A percentile compares a stretch with the other conserved stretches of the same genome.
Evolutionary conservation across 2,888 invertebrate genomes (phyloP).

Genomic region (Caenorhabditis sp.): DNA sequence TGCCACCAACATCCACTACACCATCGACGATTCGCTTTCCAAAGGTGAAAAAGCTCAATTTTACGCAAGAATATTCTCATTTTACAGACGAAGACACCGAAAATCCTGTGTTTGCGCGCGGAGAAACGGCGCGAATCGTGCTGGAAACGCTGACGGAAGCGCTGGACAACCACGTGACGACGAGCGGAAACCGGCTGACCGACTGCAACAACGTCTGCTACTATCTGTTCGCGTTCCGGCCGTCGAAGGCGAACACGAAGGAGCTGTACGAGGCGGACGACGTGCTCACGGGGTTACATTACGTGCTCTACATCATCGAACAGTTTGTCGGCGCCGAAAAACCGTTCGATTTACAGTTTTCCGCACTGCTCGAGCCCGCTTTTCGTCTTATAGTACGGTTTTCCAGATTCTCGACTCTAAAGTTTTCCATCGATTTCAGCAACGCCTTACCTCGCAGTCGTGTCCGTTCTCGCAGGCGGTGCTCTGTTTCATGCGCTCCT

Average conservation of each 20-base stretch:
- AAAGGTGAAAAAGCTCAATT: conserved; percentile 48
- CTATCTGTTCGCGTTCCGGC: conserved; percentile 52
- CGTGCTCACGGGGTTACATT: conserved; percentile 66
- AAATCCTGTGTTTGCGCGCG: conserved; percentile 55
- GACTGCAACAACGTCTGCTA: conserved; percentile 48
- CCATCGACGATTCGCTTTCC: conserved; percentile 48
- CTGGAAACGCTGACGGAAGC: conserved; percentile 63
- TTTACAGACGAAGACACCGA: conserved; percentile 52
- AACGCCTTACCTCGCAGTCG: conserved; percentile 58
- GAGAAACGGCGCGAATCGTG: conserved; percentile 72
- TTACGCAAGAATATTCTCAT: too few relatives aligned
- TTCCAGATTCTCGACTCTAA: neutral
- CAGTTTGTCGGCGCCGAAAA: conserved; percentile 56
- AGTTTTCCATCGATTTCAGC: conserved; percentile 40
- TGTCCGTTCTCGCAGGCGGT: conserved; percentile 60
- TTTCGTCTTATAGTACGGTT: conserved; percentile 69
- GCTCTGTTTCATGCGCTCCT: conserved; percentile 70
- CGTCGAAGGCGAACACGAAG: conserved; percentile 40
- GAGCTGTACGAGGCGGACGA: conserved; percentile 53
- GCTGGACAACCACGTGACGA: conserved; percentile 14
- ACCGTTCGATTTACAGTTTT: conserved; percentile 66
- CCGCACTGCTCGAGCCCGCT: conserved; percentile 73
- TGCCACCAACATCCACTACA: conserved; percentile 47
- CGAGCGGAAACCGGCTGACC: conserved; percentile 16
- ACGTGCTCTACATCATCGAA: conserved; percentile 72